These are phyloP conservation scores for Anoplophora glabripennis DNA, from an alignment of 1,140 invertebrate species.

Conservation along the genomic window DNA sequence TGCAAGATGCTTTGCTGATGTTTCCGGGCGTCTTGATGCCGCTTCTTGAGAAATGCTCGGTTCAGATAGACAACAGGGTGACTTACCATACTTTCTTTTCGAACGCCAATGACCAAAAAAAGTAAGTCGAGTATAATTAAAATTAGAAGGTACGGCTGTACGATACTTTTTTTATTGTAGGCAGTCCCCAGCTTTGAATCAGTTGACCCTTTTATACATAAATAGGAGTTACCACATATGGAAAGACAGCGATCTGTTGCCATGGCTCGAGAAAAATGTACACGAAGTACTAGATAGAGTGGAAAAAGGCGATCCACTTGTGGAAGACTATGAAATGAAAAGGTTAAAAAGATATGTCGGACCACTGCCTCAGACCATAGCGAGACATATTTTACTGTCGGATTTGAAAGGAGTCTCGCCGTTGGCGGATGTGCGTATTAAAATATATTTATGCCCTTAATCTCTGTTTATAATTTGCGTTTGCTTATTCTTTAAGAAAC, in stretches of 20 bases:
- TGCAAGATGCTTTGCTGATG: constrained; percentile 70
- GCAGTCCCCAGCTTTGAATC: constrained; percentile 63
- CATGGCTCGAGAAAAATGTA: constrained; percentile 75
- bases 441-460: too few relatives aligned
- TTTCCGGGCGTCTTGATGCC: constrained; percentile 76
- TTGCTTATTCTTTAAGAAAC: constrained; percentile 1
- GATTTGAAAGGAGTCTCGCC: constrained; percentile 71
- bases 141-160: too few relatives aligned
- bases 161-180: constrained; percentile 51
- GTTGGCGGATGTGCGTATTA: constrained; percentile 52
- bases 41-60: constrained; percentile 74
- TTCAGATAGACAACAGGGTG: constrained; percentile 67
- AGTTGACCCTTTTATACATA: constrained; percentile 72
- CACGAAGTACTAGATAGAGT: constrained; percentile 63
- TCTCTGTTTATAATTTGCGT: too few relatives aligned
- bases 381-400: constrained; percentile 76
- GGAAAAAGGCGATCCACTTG: constrained; percentile 62
- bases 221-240: constrained; percentile 72
- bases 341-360: constrained; percentile 62
- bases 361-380: constrained; percentile 67
- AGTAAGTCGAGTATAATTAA: constrained; percentile 26
- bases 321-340: constrained; percentile 62
- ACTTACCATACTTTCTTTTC: constrained; percentile 53
- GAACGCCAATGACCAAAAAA: constrained; percentile 27
- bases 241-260: constrained; percentile 73